A percentile compares a stretch with the other conserved stretches of the same genome.
Evolutionary conservation across 1,140 invertebrate species (phyloP).

Genomic region (Sinonovacula constricta): DNA sequence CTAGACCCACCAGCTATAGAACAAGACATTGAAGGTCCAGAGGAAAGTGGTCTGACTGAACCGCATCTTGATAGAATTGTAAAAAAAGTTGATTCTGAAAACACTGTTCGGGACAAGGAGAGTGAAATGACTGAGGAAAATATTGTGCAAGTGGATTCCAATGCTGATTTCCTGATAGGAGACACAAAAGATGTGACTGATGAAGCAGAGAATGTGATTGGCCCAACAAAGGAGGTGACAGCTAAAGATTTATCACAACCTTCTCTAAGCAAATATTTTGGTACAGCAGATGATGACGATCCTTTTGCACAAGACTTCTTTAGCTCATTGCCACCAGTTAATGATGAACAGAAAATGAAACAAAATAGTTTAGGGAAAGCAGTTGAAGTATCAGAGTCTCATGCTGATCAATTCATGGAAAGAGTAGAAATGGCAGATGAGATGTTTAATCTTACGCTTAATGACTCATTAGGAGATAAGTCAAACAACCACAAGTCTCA

Average conservation of each 20-base stretch:
- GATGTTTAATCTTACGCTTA: conserved; percentile 7
- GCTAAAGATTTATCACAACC: conserved; percentile 22
- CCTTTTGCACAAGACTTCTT: conserved; percentile 20
- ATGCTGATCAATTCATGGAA: background rate
- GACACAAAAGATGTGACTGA: background rate
- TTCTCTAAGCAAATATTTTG: conserved; percentile 52
- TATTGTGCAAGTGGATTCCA: background rate
- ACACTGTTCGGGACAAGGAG: too few species aligned
- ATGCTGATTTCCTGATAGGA: background rate
- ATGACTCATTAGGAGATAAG: background rate
- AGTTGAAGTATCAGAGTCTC: background rate
- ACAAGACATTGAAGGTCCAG: conserved; percentile 54
- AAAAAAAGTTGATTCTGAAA: too few species aligned
- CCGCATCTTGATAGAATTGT: background rate
- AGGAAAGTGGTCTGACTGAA: background rate
- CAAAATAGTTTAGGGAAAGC: background rate
- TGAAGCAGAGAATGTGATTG: background rate
- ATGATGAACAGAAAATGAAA: background rate
- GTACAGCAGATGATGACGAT: conserved; percentile 33
- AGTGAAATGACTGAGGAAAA: background rate
- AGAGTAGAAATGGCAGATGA: conserved; percentile 5
- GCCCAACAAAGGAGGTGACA: background rate
- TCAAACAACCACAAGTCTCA: background rate
- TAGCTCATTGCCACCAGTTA: background rate
- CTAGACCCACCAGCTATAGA: conserved; percentile 65